Base-by-base conservation (phyloP, 2,113 vertebrate genomes). In the Lepisosteus oculatus region DNA sequence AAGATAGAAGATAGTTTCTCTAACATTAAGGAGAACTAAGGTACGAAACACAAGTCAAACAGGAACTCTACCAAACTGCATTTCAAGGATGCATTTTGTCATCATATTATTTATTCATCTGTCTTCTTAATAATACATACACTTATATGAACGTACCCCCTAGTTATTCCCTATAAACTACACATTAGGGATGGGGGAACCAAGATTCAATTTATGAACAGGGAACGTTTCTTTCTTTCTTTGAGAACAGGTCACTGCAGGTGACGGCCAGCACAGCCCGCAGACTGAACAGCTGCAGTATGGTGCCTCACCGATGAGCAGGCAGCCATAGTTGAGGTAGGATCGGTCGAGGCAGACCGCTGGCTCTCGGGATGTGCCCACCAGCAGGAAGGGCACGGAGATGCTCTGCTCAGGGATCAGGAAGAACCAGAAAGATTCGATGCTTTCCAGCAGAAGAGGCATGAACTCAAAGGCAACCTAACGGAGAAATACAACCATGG, bases 391-490 rank as follows among this genome's bases (percentile, higher is more conserved):
- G 0, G 92, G 94, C 61, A 96, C 68, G 0, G 87, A 87, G 68
- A 96, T 74, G 0, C 83, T 91, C 68, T 91, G 85, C 61, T 92
- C 88, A 0, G 93, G 90, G 65, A 96, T 88, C 29, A 73, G 70
- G 81, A 98, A 98, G 65, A 81, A 90, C 96, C 96, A 98, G 71
- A 90, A 90, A 0, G 96, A 95, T 84, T 97, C 94, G 3, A 92
- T 90, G 72, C 86, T 68, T 3, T 84, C 91, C 81, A 93, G 75
- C 42, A 89, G 84, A 63, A 69, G 74, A 5, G 95, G 83, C 0
- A 77, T 71, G 78, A 94, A 98, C 78, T 94, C 86, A 88, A 98
- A 97, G 47, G 76, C 78, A 67, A 95, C 77, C 96, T 98, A 70
- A 2, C 57, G 56, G 55, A 70, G 54, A 13, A n/a, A 43, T 61